Evolutionary conservation across 1,140 invertebrate species (phyloP).

Genomic region (Orchesella cincta): DNA sequence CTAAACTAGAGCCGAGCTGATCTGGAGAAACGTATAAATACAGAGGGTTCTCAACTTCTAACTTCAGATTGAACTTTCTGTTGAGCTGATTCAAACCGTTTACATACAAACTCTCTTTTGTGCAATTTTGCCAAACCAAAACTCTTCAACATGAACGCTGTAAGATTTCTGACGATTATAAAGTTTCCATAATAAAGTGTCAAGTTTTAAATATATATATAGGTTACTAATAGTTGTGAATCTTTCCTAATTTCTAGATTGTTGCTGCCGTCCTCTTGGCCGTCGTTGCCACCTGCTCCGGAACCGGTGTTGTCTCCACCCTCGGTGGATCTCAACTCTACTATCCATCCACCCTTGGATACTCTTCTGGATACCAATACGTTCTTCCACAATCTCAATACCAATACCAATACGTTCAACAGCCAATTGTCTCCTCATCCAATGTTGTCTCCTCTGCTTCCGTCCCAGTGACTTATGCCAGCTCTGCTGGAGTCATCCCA

Average conservation of each 20-base stretch:
- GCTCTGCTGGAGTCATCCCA: not conserved
- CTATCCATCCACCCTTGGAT: not conserved
- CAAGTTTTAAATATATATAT: not conserved
- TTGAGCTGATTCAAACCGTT: conserved; percentile 26
- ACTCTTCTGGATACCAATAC: not conserved
- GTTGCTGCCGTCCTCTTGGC: conserved; percentile 16
- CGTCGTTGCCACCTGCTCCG: conserved; percentile 23
- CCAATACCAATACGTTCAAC: conserved; percentile 25
- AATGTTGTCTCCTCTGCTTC: not conserved
- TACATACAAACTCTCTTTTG: not conserved
- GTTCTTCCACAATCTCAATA: not conserved
- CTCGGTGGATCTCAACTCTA: not conserved
- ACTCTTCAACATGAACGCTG: conserved; percentile 10
- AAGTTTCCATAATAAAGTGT: not conserved
- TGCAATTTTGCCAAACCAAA: not conserved
- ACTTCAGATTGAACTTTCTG: conserved; percentile 20
- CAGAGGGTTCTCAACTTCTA: not conserved
- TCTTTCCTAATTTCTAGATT: not conserved
- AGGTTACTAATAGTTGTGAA: not conserved
- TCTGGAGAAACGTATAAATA: conserved; percentile 8
- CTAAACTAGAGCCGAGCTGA: no score
- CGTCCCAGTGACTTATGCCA: not conserved
- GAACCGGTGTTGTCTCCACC: not conserved
- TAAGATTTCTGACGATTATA: not conserved
- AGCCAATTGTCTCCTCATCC: not conserved